These are phyloP conservation scores for Synanceia verrucosa DNA, from an alignment of 2,797 vertebrate genomes.

Conservation along the genomic window DNA sequence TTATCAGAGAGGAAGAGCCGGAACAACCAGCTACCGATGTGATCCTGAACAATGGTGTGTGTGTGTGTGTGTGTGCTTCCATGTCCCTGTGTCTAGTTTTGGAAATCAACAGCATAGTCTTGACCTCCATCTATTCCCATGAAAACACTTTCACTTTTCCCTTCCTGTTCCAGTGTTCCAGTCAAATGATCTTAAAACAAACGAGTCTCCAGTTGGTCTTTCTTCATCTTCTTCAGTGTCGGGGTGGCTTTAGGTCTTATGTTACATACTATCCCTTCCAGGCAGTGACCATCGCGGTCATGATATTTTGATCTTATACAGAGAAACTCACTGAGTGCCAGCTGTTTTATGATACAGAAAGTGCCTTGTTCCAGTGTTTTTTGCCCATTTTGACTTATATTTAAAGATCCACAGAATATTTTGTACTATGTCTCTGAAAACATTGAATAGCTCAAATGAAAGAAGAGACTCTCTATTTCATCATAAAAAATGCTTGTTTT, in stretches of 20 bases:
- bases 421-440: too few relatives aligned
- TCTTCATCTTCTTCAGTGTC: conserved; percentile 1
- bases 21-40: conserved; percentile 8
- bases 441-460: too few relatives aligned
- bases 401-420: too few relatives aligned
- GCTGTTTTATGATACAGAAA: too few relatives aligned
- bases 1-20: conserved; percentile 35
- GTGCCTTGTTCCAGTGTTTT: too few relatives aligned
- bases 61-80: conserved; percentile 22
- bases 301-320: not conserved
- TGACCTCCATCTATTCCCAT: conserved; percentile 1
- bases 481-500: too few relatives aligned
- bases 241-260: not conserved
- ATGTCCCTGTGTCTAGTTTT: not conserved
- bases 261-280: too few relatives aligned
- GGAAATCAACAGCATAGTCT: conserved; percentile 9
- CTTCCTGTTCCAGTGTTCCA: too few relatives aligned
- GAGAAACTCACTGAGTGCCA: too few relatives aligned
- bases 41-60: conserved; percentile 38
- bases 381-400: too few relatives aligned
- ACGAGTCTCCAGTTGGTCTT: not conserved
- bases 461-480: too few relatives aligned
- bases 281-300: not conserved
- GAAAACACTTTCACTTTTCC: not conserved
- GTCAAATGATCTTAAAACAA: too few relatives aligned